Percentiles rank a stretch among this genome's conserved stretches.
Conservation (phyloP, 2,888 invertebrate species). For the Melikaiella ostensackeni region DNA sequence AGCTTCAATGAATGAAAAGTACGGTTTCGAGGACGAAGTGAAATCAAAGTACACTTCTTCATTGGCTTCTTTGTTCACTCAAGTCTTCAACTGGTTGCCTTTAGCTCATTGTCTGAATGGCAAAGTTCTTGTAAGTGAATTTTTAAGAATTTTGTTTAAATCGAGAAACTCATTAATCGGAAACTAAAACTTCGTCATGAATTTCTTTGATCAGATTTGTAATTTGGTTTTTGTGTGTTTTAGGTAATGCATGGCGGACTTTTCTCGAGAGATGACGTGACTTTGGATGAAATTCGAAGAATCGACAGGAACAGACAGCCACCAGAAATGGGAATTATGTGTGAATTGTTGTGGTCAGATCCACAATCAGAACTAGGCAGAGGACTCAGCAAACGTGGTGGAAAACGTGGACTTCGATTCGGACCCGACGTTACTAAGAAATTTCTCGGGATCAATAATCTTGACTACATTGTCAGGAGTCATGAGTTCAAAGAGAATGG, state of each 20-base stretch:
- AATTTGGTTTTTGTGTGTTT: not conserved
- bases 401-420: constrained; percentile 95
- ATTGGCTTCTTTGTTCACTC: constrained; percentile 98
- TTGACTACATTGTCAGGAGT: constrained; percentile 96
- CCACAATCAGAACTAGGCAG: constrained; percentile 94
- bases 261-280: constrained; percentile 95
- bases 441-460: constrained; percentile 90
- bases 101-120: constrained; percentile 96
- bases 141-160: not conserved
- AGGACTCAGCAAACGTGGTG: constrained; percentile 96
- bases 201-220: no score
- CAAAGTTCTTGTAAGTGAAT: constrained; percentile 82
- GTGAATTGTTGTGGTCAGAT: constrained; percentile 99
- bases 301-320: constrained; percentile 97
- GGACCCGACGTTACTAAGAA: constrained; percentile 96
- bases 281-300: constrained; percentile 92
- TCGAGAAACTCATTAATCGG: not conserved
- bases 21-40: constrained; percentile 99
- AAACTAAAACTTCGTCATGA: not conserved
- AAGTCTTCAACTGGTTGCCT: constrained; percentile 98
- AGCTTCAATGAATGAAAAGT: constrained; percentile 99
- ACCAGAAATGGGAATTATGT: constrained; percentile 97
- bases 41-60: constrained; percentile 95
- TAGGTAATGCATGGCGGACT: constrained; percentile 98
- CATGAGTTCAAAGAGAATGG: constrained; percentile 99